These are phyloP conservation scores for Pangasius macronema DNA, from an alignment of 2,797 vertebrate species.

Conservation along the genomic window DNA sequence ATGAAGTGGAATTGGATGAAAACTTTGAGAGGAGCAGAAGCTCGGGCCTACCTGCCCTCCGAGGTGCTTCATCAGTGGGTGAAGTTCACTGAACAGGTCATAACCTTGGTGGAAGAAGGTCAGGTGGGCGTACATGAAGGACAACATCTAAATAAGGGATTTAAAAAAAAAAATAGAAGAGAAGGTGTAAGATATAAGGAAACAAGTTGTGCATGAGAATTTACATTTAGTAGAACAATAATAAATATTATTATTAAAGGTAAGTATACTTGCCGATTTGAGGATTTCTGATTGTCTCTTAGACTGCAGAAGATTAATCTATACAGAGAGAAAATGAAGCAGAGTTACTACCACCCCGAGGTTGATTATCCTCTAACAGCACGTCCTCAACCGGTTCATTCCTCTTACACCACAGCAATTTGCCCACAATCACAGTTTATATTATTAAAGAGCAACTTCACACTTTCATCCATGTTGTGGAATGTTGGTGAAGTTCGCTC, in stretches of 20 bases:
- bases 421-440: too few species aligned
- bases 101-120: conserved; percentile 99
- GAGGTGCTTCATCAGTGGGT: conserved; percentile 94
- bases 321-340: conserved; percentile 12
- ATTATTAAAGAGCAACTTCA: too few species aligned
- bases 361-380: neutral
- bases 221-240: neutral
- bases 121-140: conserved; percentile 97
- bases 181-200: neutral
- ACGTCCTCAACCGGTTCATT: neutral
- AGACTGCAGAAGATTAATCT: conserved; percentile 98
- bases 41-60: conserved; percentile 84
- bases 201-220: neutral
- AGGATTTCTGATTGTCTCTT: conserved; percentile 97
- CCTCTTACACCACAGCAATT: neutral
- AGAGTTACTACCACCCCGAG: neutral
- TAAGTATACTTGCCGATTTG: conserved; percentile 84
- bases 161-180: neutral
- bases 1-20: neutral
- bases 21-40: neutral
- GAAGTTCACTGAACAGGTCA: conserved; percentile 94
- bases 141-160: conserved; percentile 84
- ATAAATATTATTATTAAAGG: neutral
- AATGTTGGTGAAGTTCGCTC: too few species aligned
- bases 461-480: too few species aligned